Evolutionary conservation across 2,797 vertebrate species (phyloP), one percentile per base, ranked within the genome.

Genomic region (Anisognathus igniventris): DNA sequence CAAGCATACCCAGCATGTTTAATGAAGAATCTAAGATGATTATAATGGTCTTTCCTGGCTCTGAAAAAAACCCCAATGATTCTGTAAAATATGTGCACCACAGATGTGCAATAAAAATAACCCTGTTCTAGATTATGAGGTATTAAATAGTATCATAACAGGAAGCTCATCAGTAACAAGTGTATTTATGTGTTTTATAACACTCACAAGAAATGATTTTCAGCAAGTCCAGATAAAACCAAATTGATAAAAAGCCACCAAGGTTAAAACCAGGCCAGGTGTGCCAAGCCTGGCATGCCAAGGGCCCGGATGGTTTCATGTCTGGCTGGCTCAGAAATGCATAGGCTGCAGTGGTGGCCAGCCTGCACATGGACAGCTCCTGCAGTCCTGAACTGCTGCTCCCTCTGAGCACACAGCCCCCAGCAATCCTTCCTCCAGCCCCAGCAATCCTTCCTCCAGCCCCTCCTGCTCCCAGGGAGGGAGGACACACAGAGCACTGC

Each of bases 91-190:
- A 78, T 0, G 6, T 47, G 61, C 16, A 86, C 28, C 45, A 60
- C 60, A 88, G 72, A 74, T 37, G 57, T 79, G 68, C 88, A 77
- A 48, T 83, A 94, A 95, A 92, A 93, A 86, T 58, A 90, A 77
- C 45, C 1, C 3, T 25, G n/a, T 76, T 33, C 65, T 48, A 45
- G 30, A 80, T 57, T 67, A 68, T 17, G 54, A 94, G 54, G 50
- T 42, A 72, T 65, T 83, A 90, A 74, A 83, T 22, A 86, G 57
- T 33, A 77, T 9, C 10, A 48, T 57, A 83, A 45, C 76, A 95
- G 88, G 92, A 88, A 94, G 62, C 73, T 93, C 39, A 80, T 65
- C 53, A 88, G 73, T 51, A 90, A 73, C 27, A 83, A 64, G 37
- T 21, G 14, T n/a, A 61, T 77, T 80, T 80, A 35, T 71, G 20